A percentile compares a stretch with the other conserved stretches of the same genome.
These are phyloP conservation scores for Cerastis rubricosa DNA, from an alignment of 2,888 invertebrate genomes.

Conservation along the genomic window DNA sequence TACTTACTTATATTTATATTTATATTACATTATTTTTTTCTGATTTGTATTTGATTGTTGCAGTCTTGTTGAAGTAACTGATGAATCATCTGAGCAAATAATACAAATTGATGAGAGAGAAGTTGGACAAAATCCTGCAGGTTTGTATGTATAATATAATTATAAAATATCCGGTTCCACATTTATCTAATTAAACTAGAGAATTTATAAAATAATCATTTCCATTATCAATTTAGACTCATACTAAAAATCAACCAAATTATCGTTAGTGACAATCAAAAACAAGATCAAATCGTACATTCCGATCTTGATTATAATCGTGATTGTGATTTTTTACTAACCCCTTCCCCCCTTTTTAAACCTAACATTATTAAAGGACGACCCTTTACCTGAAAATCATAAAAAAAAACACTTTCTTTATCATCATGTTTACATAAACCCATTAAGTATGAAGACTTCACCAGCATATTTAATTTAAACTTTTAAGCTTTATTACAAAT, in stretches of 20 bases:
- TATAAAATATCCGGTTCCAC: neutral
- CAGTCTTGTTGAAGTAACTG: conserved; percentile 86
- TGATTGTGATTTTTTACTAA: conserved; percentile 16
- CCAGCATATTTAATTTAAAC: neutral
- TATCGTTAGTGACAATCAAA: conserved; percentile 30
- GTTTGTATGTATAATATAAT: conserved; percentile 69
- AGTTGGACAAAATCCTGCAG: conserved; percentile 82
- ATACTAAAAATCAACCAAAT: conserved; percentile 22
- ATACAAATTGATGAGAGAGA: conserved; percentile 86
- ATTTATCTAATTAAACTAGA: neutral
- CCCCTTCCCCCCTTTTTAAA: too few relatives aligned
- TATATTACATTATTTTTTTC: neutral
- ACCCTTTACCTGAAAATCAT: neutral
- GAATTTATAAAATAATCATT: neutral
- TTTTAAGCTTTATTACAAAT: conserved; percentile 10
- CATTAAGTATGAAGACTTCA: neutral
- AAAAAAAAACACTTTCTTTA: neutral
- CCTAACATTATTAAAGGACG: too few relatives aligned
- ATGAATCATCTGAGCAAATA: conserved; percentile 79
- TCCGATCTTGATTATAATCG: conserved; percentile 43
- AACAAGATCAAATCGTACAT: conserved; percentile 44
- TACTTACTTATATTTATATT: too few relatives aligned
- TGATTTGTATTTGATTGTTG: conserved; percentile 40
- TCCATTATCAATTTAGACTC: neutral
- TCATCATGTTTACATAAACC: neutral